These are phyloP conservation scores for Hylaeus volcanicus DNA, from an alignment of 1,140 invertebrate species.

Conservation along the genomic window DNA sequence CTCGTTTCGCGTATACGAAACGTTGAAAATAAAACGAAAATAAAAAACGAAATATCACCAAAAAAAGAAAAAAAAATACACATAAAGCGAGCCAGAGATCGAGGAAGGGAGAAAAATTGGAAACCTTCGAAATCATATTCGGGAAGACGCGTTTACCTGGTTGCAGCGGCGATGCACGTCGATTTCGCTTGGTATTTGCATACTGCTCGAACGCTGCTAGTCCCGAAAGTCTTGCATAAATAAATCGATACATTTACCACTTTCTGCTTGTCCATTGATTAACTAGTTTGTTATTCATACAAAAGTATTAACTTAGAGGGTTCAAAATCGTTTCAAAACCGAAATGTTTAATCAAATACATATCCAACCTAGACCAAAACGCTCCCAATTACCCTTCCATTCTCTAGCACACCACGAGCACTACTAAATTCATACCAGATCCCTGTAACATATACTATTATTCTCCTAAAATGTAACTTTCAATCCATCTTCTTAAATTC, in stretches of 20 bases:
- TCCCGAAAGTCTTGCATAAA: not conserved
- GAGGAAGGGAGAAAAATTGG: not conserved
- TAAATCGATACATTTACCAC: not conserved
- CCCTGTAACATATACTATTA: too few relatives aligned
- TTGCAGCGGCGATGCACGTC: not conserved
- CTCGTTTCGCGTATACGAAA: conserved; percentile 22
- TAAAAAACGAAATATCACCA: not conserved
- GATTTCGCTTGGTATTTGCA: conserved; percentile 7
- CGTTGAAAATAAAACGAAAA: not conserved
- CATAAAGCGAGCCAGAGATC: not conserved
- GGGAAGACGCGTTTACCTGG: not conserved
- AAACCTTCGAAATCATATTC: conserved; percentile 29
- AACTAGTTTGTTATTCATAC: too few relatives aligned
- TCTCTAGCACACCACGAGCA: too few relatives aligned
- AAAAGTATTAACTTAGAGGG: too few relatives aligned
- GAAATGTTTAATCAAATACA: too few relatives aligned
- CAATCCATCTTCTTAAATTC: too few relatives aligned
- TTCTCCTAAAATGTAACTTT: too few relatives aligned
- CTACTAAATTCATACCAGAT: too few relatives aligned
- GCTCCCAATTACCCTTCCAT: too few relatives aligned
- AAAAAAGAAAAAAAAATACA: not conserved
- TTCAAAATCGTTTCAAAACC: too few relatives aligned
- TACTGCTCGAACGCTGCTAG: not conserved
- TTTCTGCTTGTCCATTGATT: too few relatives aligned
- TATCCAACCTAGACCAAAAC: too few relatives aligned